These are phyloP conservation scores for Todus mexicanus DNA, from an alignment of 2,797 vertebrate species.

Conservation along the genomic window DNA sequence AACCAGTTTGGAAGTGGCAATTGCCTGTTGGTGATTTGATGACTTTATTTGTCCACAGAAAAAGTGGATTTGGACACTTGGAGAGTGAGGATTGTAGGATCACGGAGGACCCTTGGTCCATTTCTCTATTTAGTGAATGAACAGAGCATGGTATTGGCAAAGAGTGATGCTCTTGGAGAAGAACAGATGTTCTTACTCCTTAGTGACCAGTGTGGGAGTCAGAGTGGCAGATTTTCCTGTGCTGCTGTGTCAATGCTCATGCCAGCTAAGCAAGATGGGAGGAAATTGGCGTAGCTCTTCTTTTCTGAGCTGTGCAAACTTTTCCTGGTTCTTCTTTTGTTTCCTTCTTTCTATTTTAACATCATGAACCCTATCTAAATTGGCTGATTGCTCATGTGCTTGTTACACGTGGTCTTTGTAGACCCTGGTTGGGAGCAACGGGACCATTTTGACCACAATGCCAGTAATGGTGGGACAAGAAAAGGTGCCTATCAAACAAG, in stretches of 20 bases:
- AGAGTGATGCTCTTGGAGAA: neutral
- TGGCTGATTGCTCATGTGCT: neutral
- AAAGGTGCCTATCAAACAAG: slow-evolving; percentile 95
- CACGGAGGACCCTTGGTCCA: neutral
- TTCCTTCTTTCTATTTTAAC: neutral
- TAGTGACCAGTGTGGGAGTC: neutral
- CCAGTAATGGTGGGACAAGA: slow-evolving; percentile 94
- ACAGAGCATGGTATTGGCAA: neutral
- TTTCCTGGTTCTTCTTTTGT: neutral
- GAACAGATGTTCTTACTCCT: neutral
- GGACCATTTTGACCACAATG: slow-evolving; percentile 91
- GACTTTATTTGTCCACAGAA: neutral
- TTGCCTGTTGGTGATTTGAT: neutral
- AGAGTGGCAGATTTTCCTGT: neutral
- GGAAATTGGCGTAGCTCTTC: neutral
- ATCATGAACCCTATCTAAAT: neutral
- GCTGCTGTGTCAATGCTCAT: neutral
- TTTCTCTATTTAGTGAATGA: neutral
- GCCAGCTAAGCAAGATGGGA: neutral
- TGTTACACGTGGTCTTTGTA: slow-evolving; percentile 15
- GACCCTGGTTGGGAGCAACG: slow-evolving; percentile 91
- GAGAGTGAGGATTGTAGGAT: neutral
- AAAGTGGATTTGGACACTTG: neutral
- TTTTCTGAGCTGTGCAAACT: neutral
- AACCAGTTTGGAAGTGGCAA: neutral